Evolutionary conservation across 2,797 vertebrate genomes (phyloP).

Genomic region (Pantherophis vulpinus): DNA sequence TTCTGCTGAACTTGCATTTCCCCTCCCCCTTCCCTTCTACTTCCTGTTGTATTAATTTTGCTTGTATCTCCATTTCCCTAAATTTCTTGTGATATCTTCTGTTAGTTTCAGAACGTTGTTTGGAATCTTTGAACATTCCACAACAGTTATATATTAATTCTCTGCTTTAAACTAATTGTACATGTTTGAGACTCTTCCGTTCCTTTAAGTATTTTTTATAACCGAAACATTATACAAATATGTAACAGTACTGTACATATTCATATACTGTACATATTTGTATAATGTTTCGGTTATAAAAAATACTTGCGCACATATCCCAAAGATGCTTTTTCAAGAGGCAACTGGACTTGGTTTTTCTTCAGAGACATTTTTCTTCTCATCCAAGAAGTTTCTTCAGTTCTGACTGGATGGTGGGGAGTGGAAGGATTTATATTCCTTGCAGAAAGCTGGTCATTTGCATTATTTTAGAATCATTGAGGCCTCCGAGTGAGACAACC

Average conservation of each 20-base stretch:
- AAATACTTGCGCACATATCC: background rate
- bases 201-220: background rate
- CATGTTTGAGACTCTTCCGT: background rate
- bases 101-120: background rate
- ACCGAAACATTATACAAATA: too few relatives aligned
- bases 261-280: background rate
- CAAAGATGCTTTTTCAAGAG: too few relatives aligned
- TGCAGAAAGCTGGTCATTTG: too few relatives aligned
- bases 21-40: background rate
- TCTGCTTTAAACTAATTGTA: background rate
- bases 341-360: too few relatives aligned
- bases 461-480: too few relatives aligned
- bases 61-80: background rate
- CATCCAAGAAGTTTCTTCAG: too few relatives aligned
- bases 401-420: too few relatives aligned
- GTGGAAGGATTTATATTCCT: too few relatives aligned
- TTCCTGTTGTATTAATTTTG: background rate
- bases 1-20: background rate
- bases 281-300: background rate
- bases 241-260: background rate
- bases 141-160: background rate
- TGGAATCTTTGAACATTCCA: background rate
- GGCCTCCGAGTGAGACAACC: too few relatives aligned
- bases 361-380: too few relatives aligned
- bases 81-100: background rate